These are phyloP conservation scores for Ditylenchus dipsaci DNA, from an alignment of 1,140 invertebrate species.

Conservation along the genomic window DNA sequence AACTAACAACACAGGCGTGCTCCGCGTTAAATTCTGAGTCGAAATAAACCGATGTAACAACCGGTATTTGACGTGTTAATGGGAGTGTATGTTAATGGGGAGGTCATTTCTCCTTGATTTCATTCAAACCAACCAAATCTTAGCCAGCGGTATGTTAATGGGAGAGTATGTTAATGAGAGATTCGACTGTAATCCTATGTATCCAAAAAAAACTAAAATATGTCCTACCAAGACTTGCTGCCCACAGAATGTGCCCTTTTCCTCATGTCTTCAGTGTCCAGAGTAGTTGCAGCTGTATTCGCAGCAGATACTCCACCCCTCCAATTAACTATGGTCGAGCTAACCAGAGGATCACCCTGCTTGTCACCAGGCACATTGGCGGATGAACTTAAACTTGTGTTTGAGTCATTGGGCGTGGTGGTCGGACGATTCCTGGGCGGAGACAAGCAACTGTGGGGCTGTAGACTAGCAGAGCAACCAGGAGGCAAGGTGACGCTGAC, in stretches of 20 bases:
- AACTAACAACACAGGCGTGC: too few relatives aligned
- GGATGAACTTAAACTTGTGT: neutral
- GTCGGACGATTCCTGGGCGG: neutral
- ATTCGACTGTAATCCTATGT: too few relatives aligned
- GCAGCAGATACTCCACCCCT: neutral
- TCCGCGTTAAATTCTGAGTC: too few relatives aligned
- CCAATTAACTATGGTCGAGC: neutral
- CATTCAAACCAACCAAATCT: too few relatives aligned
- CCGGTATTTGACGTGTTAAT: too few relatives aligned
- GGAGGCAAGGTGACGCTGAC: neutral
- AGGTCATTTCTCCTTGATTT: too few relatives aligned
- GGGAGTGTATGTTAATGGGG: too few relatives aligned
- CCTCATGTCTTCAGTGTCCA: conserved; percentile 8
- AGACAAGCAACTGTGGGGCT: neutral
- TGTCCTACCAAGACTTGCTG: conserved; percentile 22
- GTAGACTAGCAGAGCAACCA: neutral
- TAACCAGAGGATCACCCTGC: neutral
- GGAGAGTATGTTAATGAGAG: too few relatives aligned
- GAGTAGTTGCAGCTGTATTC: neutral
- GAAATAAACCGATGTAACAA: too few relatives aligned
- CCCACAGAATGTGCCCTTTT: conserved; percentile 26
- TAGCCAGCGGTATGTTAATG: too few relatives aligned
- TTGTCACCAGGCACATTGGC: neutral
- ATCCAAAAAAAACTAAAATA: too few relatives aligned
- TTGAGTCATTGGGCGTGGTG: neutral